Conservation (phyloP, 2,797 vertebrate species). For the Numenius phaeopus region DNA sequence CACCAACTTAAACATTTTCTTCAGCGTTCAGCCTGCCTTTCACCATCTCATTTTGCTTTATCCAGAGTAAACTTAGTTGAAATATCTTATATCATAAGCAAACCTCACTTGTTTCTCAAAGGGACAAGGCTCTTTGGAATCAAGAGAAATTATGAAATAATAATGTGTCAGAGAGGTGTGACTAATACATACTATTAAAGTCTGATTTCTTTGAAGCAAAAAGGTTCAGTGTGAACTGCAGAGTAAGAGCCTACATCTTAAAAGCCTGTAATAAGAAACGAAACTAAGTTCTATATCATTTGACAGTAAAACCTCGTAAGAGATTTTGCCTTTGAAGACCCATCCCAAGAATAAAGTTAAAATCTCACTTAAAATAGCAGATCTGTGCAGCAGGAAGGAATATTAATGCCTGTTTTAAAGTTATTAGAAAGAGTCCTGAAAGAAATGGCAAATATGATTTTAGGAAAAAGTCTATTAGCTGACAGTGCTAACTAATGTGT, state of each 20-base stretch:
- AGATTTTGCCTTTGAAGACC: not conserved
- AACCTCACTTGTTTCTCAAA: not conserved
- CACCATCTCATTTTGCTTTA: not conserved
- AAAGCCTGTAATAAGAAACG: not conserved
- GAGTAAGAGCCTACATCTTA: not conserved
- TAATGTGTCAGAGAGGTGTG: not conserved
- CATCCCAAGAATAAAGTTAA: not conserved
- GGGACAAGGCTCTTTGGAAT: not conserved
- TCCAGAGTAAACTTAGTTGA: not conserved
- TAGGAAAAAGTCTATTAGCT: not conserved
- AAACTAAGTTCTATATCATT: not conserved
- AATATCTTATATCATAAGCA: not conserved
- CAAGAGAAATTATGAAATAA: not conserved
- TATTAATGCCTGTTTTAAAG: not conserved
- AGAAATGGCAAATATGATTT: not conserved
- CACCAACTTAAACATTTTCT: not conserved
- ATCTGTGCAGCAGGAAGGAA: not conserved
- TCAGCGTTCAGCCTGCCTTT: not conserved
- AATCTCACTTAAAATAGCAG: not conserved
- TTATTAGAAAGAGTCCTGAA: not conserved
- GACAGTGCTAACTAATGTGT: not conserved
- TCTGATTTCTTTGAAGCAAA: not conserved
- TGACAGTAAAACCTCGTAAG: not conserved
- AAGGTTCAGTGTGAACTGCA: not conserved
- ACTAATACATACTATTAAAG: not conserved